Evolutionary conservation across 2,797 vertebrate species (phyloP).

Genomic region (Novumbra hubbsi): DNA sequence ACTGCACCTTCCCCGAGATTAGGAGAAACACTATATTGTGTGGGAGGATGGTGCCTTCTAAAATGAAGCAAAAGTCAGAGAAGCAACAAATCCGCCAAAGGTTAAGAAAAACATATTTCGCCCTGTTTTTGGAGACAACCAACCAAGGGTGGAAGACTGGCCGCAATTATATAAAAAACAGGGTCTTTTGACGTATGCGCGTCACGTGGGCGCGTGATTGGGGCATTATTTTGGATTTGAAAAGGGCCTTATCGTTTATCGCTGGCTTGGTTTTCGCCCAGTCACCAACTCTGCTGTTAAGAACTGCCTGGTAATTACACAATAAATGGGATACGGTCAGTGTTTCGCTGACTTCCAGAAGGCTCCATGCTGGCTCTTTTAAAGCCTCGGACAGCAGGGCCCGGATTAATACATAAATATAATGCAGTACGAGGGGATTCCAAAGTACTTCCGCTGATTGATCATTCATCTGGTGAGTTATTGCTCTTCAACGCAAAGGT

Average conservation of each 20-base stretch:
- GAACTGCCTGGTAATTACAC: constrained; percentile 34
- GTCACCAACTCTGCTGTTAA: constrained; percentile 34
- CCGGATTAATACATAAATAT: constrained; percentile 50
- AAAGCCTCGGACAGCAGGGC: constrained; percentile 28
- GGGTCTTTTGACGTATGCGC: constrained; percentile 49
- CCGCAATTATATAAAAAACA: constrained; percentile 40
- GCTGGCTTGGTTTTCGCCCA: constrained; percentile 15
- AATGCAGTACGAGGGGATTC: constrained; percentile 60
- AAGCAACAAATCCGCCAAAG: constrained; percentile 11
- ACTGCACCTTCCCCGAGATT: constrained; percentile 38
- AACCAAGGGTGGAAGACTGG: constrained; percentile 20
- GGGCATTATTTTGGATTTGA: constrained; percentile 42
- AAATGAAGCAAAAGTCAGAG: constrained; percentile 25
- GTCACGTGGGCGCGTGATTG: constrained; percentile 55
- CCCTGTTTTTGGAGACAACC: constrained; percentile 28
- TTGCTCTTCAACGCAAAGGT: constrained; percentile 78
- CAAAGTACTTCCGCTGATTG: constrained; percentile 70
- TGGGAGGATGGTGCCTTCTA: constrained; percentile 16
- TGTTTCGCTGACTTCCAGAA: constrained; percentile 35
- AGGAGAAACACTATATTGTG: constrained; percentile 16
- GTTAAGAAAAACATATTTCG: constrained; percentile 15
- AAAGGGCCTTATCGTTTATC: constrained; percentile 21
- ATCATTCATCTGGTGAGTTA: constrained; percentile 83
- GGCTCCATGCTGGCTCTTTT: constrained; percentile 15
- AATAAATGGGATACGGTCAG: constrained; percentile 47